phyloP scores from a whole-genome alignment of 2,113 vertebrate genomes.

The Melanostigma gelatinosum region DNA sequence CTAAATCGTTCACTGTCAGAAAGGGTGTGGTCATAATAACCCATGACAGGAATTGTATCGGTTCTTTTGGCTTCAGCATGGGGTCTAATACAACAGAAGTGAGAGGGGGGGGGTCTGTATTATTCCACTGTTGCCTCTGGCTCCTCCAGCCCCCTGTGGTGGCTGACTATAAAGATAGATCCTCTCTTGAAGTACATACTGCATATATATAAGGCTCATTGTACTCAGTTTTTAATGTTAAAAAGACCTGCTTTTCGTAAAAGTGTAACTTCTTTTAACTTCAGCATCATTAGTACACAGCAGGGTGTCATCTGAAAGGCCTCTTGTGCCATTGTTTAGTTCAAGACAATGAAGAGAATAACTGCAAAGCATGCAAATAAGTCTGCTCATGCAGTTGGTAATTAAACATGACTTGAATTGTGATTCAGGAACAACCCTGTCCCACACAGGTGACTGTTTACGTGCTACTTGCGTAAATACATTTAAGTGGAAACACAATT shows the following conservation, averaged over 20 bases:
- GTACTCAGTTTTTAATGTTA: not conserved
- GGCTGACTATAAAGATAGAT: not conserved
- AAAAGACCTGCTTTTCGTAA: too few species aligned
- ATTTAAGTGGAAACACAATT: not conserved
- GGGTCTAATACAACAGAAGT: not conserved
- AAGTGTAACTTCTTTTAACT: not conserved
- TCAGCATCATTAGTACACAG: not conserved
- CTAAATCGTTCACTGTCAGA: not conserved
- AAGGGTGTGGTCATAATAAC: not conserved
- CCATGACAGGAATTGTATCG: not conserved
- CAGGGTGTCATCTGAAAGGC: not conserved
- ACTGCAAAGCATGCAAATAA: not conserved
- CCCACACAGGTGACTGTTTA: not conserved
- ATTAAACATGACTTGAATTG: not conserved
- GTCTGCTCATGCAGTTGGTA: not conserved
- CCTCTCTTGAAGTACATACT: not conserved
- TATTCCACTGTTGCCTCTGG: not conserved
- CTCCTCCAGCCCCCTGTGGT: not conserved
- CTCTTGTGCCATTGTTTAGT: not conserved
- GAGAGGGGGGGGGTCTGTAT: constrained; percentile 18
- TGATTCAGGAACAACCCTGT: not conserved
- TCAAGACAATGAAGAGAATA: not conserved
- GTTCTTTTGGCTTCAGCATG: not conserved
- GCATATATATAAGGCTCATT: not conserved
- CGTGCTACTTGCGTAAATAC: not conserved